A percentile compares a stretch with the other conserved stretches of the same genome.
phyloP scores from a whole-genome alignment of 1,140 invertebrate genomes.

The silkworm (Bombyx mori) region DNA sequence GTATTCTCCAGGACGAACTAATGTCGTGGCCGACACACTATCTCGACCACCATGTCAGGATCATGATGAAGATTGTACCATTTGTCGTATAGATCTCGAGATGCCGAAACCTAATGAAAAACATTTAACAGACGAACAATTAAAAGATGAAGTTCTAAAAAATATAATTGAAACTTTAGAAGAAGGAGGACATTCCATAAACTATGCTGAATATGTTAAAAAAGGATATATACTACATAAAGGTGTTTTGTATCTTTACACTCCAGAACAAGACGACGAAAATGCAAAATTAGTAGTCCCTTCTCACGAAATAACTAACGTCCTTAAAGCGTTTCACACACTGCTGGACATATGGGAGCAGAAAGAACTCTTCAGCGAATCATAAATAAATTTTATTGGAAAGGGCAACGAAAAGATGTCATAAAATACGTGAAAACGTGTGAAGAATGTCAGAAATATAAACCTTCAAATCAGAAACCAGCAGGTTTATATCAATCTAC shows the following conservation, averaged over 20 bases:
- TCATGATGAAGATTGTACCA: slow-evolving; percentile 3
- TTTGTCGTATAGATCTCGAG: slow-evolving; percentile 22
- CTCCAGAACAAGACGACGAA: slow-evolving; percentile 10
- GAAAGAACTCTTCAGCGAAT: slow-evolving; percentile 26
- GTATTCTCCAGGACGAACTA: slow-evolving; percentile 29
- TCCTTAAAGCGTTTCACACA: slow-evolving; percentile 10
- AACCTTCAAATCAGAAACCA: slow-evolving; percentile 29
- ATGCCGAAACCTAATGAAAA: slow-evolving; percentile 12
- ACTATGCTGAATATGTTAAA: slow-evolving; percentile 12
- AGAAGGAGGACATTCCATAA: not conserved
- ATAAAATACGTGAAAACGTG: slow-evolving; percentile 21
- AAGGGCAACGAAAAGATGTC: slow-evolving; percentile 28
- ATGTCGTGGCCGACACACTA: slow-evolving; percentile 34
- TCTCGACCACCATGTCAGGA: slow-evolving; percentile 20
- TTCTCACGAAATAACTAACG: slow-evolving; percentile 9
- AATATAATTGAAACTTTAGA: slow-evolving; percentile 19
- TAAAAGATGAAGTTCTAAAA: slow-evolving; percentile 23
- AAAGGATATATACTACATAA: slow-evolving; percentile 20
- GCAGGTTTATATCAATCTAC: slow-evolving; percentile 22
- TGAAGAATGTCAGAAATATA: slow-evolving; percentile 27
- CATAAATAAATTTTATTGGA: slow-evolving; percentile 28
- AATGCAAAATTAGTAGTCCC: slow-evolving; percentile 15
- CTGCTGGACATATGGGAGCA: slow-evolving; percentile 17
- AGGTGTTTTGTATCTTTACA: slow-evolving; percentile 15
- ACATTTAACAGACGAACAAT: slow-evolving; percentile 26